Evolutionary conservation across 2,797 vertebrate species (phyloP).

Genomic region (Myotis pilosus): DNA sequence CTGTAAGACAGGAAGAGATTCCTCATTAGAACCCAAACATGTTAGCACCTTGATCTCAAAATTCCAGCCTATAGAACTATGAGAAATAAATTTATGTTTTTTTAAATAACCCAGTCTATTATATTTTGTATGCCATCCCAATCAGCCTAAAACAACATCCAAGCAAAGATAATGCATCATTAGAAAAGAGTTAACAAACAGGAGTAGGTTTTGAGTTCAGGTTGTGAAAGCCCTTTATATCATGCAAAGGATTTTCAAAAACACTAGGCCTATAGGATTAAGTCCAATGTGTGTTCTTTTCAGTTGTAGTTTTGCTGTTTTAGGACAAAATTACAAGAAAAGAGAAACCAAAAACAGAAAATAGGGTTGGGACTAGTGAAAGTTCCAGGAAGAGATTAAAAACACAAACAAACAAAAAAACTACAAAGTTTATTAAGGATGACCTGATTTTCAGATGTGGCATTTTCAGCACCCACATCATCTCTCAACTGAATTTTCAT

Average conservation of each 20-base stretch:
- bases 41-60: not conserved
- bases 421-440: not conserved
- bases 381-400: not conserved
- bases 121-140: not conserved
- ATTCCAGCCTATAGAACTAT: not conserved
- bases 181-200: slow-evolving; percentile 4
- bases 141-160: not conserved
- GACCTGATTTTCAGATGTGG: slow-evolving; percentile 8
- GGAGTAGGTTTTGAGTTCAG: not conserved
- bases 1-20: not conserved
- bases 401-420: not conserved
- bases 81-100: not conserved
- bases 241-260: not conserved
- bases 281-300: not conserved
- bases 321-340: slow-evolving; percentile 10
- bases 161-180: not conserved
- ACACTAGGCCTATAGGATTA: not conserved
- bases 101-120: not conserved
- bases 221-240: not conserved
- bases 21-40: not conserved
- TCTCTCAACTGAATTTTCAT: slow-evolving; percentile 20
- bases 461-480: not conserved
- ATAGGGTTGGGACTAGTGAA: not conserved
- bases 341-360: slow-evolving; percentile 3
- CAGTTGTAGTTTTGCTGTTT: not conserved